Percentiles rank a stretch among this genome's conserved stretches.
Evolutionary conservation across 2,888 invertebrate genomes (phyloP).

Genomic region (Nasonovia ribisnigri): DNA sequence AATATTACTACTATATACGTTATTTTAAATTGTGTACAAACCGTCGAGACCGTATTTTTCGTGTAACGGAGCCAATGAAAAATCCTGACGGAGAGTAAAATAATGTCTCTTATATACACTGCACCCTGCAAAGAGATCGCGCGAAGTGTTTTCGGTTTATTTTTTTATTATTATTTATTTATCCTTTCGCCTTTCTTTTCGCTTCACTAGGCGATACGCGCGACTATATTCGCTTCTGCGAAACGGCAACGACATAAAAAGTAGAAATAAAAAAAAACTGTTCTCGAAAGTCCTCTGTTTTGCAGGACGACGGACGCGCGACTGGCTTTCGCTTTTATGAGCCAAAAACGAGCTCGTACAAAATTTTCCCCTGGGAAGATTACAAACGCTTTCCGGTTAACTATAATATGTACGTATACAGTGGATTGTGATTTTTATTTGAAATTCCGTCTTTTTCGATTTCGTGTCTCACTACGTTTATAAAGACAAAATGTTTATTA

Average conservation of each 20-base stretch:
- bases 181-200: not conserved
- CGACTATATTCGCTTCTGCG: not conserved
- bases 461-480: not conserved
- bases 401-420: not conserved
- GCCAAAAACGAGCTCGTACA: not conserved
- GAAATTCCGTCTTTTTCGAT: not conserved
- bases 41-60: not conserved
- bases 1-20: not conserved
- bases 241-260: not conserved
- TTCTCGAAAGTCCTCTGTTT: not conserved
- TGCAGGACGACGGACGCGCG: not conserved
- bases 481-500: not conserved
- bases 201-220: not conserved
- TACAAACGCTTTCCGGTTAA: not conserved
- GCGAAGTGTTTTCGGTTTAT: not conserved
- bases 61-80: not conserved
- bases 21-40: not conserved
- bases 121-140: not conserved
- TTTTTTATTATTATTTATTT: conserved; percentile 17
- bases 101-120: not conserved
- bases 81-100: not conserved
- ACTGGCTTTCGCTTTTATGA: not conserved
- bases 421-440: conserved; percentile 1
- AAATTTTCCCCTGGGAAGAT: not conserved
- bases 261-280: not conserved